Conservation (phyloP, 1,140 invertebrate species). For the Meloidogyne exigua region DNA sequence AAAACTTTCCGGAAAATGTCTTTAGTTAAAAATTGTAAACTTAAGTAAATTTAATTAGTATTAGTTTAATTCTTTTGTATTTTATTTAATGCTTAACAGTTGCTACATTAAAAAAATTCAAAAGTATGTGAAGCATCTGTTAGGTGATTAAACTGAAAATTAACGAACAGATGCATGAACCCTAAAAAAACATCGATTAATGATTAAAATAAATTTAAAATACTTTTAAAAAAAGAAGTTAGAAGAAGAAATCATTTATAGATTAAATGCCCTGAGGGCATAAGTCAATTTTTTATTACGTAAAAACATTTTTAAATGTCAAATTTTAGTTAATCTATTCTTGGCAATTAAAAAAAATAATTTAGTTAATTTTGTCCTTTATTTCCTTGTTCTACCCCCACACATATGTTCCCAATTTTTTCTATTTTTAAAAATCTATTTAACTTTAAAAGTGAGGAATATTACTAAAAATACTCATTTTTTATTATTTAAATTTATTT, state of each 20-base stretch:
- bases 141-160: not conserved
- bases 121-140: not conserved
- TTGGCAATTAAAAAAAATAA: not conserved
- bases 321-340: not conserved
- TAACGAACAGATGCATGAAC: not conserved
- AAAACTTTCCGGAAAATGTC: no score
- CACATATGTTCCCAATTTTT: not conserved
- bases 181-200: not conserved
- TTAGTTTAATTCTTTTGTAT: no score
- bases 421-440: not conserved
- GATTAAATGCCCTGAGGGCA: not conserved
- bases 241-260: no score
- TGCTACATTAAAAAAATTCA: not conserved
- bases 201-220: not conserved
- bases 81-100: not conserved
- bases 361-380: not conserved
- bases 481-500: not conserved
- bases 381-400: not conserved
- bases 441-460: not conserved
- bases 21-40: no score
- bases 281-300: not conserved
- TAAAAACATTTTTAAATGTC: not conserved
- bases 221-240: not conserved
- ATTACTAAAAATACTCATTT: not conserved
- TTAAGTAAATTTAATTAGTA: no score